Evolutionary conservation across 2,888 invertebrate species (phyloP).

Genomic region (Brenthis hecate): DNA sequence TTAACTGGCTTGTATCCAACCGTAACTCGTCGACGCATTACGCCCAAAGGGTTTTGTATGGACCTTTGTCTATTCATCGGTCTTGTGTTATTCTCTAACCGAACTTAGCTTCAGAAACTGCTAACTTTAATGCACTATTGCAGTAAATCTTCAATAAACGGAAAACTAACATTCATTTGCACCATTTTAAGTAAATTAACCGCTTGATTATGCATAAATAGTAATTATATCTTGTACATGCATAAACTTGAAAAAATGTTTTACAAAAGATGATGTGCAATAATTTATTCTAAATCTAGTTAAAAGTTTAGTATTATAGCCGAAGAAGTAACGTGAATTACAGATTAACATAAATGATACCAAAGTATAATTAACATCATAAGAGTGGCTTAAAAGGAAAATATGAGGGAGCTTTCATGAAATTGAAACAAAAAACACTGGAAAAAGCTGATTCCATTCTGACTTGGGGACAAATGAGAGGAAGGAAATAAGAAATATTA

Average conservation of each 20-base stretch:
- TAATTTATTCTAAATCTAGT: no score
- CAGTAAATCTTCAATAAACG: constrained; percentile 22
- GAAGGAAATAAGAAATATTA: constrained; percentile 80
- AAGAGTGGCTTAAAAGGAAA: constrained; percentile 23
- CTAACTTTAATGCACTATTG: constrained; percentile 29
- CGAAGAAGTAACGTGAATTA: neutral
- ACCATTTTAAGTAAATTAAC: constrained; percentile 1
- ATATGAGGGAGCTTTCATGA: constrained; percentile 36
- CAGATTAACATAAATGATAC: neutral
- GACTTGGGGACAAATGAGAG: constrained; percentile 76
- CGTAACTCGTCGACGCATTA: constrained; percentile 39
- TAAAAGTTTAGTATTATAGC: no score
- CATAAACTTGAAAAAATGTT: neutral
- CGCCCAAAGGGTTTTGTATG: constrained; percentile 39
- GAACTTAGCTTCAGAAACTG: constrained; percentile 34
- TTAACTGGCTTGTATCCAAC: constrained; percentile 39
- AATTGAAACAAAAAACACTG: constrained; percentile 60
- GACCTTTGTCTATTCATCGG: constrained; percentile 39
- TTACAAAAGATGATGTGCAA: no score
- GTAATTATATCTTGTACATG: neutral
- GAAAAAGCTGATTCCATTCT: constrained; percentile 68
- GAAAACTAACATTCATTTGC: constrained; percentile 2
- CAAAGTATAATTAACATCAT: constrained; percentile 14
- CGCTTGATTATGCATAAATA: constrained; percentile 5
- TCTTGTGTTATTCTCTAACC: constrained; percentile 35